A percentile compares a stretch with the other conserved stretches of the same genome.
Conservation (phyloP, 2,888 invertebrate genomes). For the Anoncus sp. region DNA sequence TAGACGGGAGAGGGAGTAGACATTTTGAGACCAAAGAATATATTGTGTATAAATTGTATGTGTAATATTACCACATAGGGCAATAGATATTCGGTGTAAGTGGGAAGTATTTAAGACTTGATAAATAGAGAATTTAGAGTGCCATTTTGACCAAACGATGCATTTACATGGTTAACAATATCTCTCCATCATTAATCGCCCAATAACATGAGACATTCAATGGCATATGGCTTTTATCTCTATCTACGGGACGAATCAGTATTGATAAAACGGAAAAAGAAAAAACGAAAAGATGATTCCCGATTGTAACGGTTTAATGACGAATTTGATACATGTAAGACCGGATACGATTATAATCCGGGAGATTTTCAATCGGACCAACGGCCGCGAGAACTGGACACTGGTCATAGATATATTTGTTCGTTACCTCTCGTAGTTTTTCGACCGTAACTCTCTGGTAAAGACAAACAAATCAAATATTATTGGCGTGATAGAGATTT, state of each 20-base stretch:
- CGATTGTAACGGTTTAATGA: constrained; percentile 43
- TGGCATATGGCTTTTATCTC: constrained; percentile 37
- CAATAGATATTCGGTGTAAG: constrained; percentile 64
- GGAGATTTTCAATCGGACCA: constrained; percentile 83
- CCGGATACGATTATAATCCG: constrained; percentile 82
- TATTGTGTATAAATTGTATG: constrained; percentile 75
- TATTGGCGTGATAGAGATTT: background rate
- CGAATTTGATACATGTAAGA: constrained; percentile 75
- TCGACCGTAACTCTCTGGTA: constrained; percentile 60
- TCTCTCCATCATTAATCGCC: constrained; percentile 4
- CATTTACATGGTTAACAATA: constrained; percentile 44
- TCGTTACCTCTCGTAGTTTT: constrained; percentile 68
- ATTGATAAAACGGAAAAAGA: constrained; percentile 30
- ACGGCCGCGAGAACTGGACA: constrained; percentile 83
- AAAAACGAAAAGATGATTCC: constrained; percentile 1
- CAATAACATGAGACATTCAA: constrained; percentile 16
- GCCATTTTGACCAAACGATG: constrained; percentile 64
- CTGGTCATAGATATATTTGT: constrained; percentile 82
- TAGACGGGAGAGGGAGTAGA: constrained; percentile 56
- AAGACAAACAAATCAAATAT: background rate
- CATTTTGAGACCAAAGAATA: constrained; percentile 80
- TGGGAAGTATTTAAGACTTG: constrained; percentile 59
- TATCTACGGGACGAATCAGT: constrained; percentile 28
- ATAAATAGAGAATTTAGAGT: constrained; percentile 58
- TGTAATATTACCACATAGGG: constrained; percentile 66